These are phyloP conservation scores for Thaumetopoea pityocampa DNA, from an alignment of 1,140 invertebrate genomes.

Conservation along the genomic window DNA sequence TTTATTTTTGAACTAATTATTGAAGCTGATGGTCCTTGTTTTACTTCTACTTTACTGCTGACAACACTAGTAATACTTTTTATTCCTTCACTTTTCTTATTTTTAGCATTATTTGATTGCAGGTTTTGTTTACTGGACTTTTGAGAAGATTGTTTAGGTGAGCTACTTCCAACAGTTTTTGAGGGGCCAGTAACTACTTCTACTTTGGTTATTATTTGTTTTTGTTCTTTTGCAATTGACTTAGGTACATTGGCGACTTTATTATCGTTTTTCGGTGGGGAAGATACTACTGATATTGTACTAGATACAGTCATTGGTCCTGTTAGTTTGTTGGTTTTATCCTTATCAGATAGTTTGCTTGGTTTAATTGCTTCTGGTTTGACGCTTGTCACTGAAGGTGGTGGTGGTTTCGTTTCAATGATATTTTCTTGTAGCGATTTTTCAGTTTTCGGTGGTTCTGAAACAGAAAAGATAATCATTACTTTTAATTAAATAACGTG, in stretches of 20 bases:
- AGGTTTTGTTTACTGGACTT: constrained; percentile 48
- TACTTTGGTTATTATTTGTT: constrained; percentile 77
- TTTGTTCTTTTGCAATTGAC: constrained; percentile 61
- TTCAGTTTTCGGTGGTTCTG: constrained; percentile 66
- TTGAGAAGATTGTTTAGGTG: constrained; percentile 35
- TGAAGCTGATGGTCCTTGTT: constrained; percentile 50
- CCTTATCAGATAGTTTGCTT: constrained; percentile 73
- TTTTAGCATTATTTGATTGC: constrained; percentile 42
- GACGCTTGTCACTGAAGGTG: constrained; percentile 56
- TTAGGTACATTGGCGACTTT: constrained; percentile 59
- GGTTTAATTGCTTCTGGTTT: constrained; percentile 76
- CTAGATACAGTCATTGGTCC: constrained; percentile 53
- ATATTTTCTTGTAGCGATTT: constrained; percentile 69
- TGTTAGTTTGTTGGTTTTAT: constrained; percentile 57
- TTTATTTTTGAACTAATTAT: constrained; percentile 58
- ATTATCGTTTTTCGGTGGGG: constrained; percentile 66
- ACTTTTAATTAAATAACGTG: too few relatives aligned
- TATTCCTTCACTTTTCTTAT: constrained; percentile 42
- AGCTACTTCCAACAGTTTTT: constrained; percentile 61
- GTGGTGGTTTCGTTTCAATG: constrained; percentile 76
- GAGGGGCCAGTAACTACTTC: constrained; percentile 75
- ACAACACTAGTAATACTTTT: constrained; percentile 54
- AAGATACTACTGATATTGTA: constrained; percentile 68
- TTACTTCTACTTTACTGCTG: constrained; percentile 75
- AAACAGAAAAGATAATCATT: constrained; percentile 24